Conservation (phyloP, 2,797 vertebrate genomes). For the Kryptopterus vitreolus region DNA sequence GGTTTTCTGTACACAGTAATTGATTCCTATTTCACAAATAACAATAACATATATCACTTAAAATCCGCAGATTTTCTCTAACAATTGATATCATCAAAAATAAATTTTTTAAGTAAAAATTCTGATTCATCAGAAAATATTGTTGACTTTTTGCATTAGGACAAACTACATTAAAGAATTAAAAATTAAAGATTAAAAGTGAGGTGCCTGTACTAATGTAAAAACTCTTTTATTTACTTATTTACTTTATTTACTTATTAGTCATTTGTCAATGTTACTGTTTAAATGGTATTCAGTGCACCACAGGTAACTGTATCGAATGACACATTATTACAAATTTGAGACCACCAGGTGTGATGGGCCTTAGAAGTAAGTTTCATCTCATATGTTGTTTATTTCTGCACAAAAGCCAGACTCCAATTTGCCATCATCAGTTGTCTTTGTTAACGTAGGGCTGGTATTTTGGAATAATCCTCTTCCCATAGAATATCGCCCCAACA, state of each 20-base stretch:
- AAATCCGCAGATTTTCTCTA: neutral
- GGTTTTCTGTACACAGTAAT: neutral
- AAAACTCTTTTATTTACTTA: too few relatives aligned
- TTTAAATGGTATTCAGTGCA: constrained; percentile 62
- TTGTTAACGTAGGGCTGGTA: constrained; percentile 80
- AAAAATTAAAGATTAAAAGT: neutral
- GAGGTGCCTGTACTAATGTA: constrained; percentile 10
- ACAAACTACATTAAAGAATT: too few relatives aligned
- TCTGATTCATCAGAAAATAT: neutral
- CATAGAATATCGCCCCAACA: constrained; percentile 79
- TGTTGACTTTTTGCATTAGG: neutral
- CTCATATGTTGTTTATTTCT: constrained; percentile 61
- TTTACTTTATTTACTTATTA: constrained; percentile 7
- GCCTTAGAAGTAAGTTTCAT: constrained; percentile 66
- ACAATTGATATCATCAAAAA: neutral
- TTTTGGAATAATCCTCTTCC: constrained; percentile 83
- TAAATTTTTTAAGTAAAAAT: neutral
- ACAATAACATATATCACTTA: neutral
- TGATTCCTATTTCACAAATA: neutral
- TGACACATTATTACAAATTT: constrained; percentile 71
- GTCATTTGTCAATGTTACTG: constrained; percentile 29
- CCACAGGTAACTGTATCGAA: constrained; percentile 58
- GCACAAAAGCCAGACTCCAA: constrained; percentile 77
- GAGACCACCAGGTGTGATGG: constrained; percentile 76
- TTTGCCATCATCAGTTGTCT: constrained; percentile 83